Base-by-base conservation (phyloP, 35 echinoderm and acorn worm genomes). In the Holothuria glaberrima region DNA sequence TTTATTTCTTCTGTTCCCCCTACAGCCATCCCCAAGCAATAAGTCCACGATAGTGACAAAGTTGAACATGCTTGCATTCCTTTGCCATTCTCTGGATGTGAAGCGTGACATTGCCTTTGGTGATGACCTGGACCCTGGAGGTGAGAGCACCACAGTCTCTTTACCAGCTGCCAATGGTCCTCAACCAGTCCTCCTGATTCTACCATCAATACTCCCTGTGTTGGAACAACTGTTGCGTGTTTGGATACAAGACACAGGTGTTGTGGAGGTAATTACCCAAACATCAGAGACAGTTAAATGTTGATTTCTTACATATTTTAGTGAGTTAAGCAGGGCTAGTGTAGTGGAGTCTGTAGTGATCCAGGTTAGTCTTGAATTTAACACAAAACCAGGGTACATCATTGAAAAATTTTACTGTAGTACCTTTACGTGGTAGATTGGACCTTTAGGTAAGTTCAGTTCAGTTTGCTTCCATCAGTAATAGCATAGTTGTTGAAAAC, bases 41-140 rank as follows among this genome's bases (percentile, higher is more conserved):
- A 99, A 99, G 34, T 90, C 93, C 18, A 92, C 88, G 18, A 92
- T 99, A 66, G 70, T 94, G 5, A 85, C 94, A 6, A 94, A 94
- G 74, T 65, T 99, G 38, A 93, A 86, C 83, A 99, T 99, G 97
- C 91, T 99, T 56, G 91, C 93, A 56, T 93, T 87, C 88, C 89
- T 99, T 9, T 99, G 90, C 72, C 73, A 89, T 32, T 91, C 93
- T 22, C 75, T 99, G 56, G 97, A 99, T 90, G 83, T 95, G 35
- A 94, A 95, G 38, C 56, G 97, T 65, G 90, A 94, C 25, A 92
- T 95, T 45, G 32, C 77, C 12, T 61, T 83, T 32, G 50, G 50
- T 5, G 69, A 94, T 35, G 90, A 71, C 30, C 52, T 44, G 58
- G 92, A 94, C 28, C 57, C 57, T 29, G 92, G 80, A n/a, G 29